Evolutionary conservation across 2,113 vertebrate species (phyloP), one percentile per base, ranked within the genome.

Genomic region (Rana temporaria): DNA sequence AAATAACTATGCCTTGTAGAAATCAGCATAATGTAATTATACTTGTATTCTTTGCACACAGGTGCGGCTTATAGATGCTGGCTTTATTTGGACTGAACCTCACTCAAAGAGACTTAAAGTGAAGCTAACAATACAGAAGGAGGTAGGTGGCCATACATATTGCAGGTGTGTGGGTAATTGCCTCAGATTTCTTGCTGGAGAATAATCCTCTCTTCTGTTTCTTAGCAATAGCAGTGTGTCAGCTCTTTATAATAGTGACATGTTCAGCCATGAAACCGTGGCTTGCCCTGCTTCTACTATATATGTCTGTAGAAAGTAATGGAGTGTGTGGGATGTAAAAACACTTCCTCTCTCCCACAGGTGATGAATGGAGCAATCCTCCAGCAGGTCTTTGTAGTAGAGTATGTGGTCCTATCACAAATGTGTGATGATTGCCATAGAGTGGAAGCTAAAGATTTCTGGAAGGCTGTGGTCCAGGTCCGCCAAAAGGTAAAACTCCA

Each of bases 361-460:
- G 98, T 99, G 84, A 92, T 99, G 90, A 99, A 98, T 24, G 98
- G 98, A 5, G 96, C 96, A 3, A 96, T 99, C 86, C 93, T 99
- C 80, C 98, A 99, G 91, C 98, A 99, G 86, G 93, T 98, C 26
- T 99, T 99, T 88, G 94, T 99, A 84, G 95, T 99, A 11, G 98
- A 99, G 85, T 99, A 94, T 71, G 85, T 95, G 74, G 84, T 98
- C 70, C 95, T 94, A 87, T 87, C 91, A 24, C 97, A 99, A 70
- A 99, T 99, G 98, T 99, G 98, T 85, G 97, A 97, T 60, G 97
- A 98, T 88, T 99, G 98, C 86, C 98, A 99, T 18, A 95, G 98
- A 73, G 94, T 99, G 57, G 98, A 99, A 90, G 98, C 98, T 57
- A 99, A 99, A 79, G 98, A 99, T 89, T 99, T 96, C 90, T 99